Conservation (phyloP, 2,113 vertebrate genomes). For the Penelope pileata region DNA sequence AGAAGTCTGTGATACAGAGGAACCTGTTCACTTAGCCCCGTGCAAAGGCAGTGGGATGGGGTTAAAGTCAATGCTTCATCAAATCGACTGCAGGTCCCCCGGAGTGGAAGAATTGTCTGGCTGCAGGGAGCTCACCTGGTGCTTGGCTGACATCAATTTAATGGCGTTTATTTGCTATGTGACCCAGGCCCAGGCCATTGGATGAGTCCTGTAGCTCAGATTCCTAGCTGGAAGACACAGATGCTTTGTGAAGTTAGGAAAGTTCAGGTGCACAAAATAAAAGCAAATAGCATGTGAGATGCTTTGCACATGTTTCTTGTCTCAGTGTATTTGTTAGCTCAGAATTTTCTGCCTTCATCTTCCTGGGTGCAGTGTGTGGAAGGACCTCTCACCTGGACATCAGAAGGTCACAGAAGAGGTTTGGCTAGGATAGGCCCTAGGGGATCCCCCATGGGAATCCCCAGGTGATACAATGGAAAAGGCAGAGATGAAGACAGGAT, state of each 20-base stretch:
- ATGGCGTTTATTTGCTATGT: background rate
- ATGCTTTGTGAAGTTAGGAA: background rate
- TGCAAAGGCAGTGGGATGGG: background rate
- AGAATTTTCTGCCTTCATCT: background rate
- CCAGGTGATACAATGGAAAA: background rate
- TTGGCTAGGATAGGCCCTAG: background rate
- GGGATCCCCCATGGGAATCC: background rate
- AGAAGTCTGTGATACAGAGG: background rate
- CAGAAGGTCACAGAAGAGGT: background rate
- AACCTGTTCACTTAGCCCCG: background rate
- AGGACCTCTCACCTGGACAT: background rate
- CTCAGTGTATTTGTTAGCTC: background rate
- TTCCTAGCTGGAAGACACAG: background rate
- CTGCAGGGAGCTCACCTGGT: background rate
- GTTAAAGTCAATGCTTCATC: background rate
- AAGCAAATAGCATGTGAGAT: background rate
- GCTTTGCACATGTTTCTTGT: background rate
- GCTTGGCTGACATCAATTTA: background rate
- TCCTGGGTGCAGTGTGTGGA: background rate
- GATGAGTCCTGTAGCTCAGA: background rate
- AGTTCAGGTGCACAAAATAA: background rate
- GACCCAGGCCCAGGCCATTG: background rate
- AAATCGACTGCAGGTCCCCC: background rate
- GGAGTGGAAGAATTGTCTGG: background rate
- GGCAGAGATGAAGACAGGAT: background rate